phyloP scores from a whole-genome alignment of 2,113 vertebrate genomes.

The Xyrauchen texanus region DNA sequence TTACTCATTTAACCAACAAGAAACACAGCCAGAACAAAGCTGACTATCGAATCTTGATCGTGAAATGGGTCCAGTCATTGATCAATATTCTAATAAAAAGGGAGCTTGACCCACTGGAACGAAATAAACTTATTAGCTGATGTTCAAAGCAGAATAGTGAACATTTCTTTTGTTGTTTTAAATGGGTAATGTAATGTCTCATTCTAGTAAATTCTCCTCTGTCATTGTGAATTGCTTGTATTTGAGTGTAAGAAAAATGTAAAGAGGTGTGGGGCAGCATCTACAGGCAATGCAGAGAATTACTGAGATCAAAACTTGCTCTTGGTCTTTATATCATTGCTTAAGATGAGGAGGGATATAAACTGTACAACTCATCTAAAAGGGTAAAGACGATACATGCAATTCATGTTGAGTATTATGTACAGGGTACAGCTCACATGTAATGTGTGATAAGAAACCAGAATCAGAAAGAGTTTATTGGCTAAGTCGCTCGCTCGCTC shows the following conservation, averaged over 20 bases:
- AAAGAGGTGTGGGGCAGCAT: constrained; percentile 46
- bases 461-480: too few species aligned
- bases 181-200: neutral
- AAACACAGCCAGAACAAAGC: neutral
- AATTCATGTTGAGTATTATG: too few species aligned
- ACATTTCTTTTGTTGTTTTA: neutral
- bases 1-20: constrained; percentile 13
- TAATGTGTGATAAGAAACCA: too few species aligned
- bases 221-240: neutral
- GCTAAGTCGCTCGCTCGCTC: too few species aligned
- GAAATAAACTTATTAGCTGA: too few species aligned
- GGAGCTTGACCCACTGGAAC: too few species aligned
- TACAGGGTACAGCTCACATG: too few species aligned
- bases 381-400: too few species aligned
- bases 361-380: too few species aligned
- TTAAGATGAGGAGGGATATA: too few species aligned
- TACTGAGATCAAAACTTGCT: neutral
- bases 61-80: neutral
- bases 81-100: neutral
- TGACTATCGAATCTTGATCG: neutral
- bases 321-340: neutral
- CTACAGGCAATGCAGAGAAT: constrained; percentile 35
- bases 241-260: neutral
- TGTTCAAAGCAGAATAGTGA: too few species aligned
- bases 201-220: neutral